Conservation (phyloP, 1,140 invertebrate genomes). For the Eupeodes corollae region DNA sequence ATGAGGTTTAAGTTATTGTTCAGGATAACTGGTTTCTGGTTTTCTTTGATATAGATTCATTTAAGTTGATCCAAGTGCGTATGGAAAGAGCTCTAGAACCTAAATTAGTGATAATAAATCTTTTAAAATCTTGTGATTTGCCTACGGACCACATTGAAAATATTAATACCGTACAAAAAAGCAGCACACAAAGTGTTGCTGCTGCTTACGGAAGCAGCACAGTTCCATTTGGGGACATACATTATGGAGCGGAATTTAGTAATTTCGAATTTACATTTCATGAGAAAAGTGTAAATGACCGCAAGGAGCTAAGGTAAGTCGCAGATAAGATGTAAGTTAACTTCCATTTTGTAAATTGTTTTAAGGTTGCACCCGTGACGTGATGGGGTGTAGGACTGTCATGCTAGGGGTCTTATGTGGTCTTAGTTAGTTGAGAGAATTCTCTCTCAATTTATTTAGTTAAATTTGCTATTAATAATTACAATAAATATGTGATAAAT, state of each 20-base stretch:
- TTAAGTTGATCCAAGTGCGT: slow-evolving; percentile 60
- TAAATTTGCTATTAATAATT: too few relatives aligned
- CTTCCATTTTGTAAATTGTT: too few relatives aligned
- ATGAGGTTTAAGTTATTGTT: too few relatives aligned
- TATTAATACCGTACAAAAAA: slow-evolving; percentile 36
- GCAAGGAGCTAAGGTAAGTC: not conserved
- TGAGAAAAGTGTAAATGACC: not conserved
- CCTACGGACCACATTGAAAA: slow-evolving; percentile 73
- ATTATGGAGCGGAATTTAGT: not conserved
- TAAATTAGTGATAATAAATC: slow-evolving; percentile 59
- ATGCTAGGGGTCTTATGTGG: too few relatives aligned
- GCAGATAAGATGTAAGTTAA: too few relatives aligned
- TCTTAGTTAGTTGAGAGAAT: too few relatives aligned
- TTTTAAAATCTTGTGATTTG: slow-evolving; percentile 69
- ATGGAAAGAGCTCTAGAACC: slow-evolving; percentile 53
- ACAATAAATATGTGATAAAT: too few relatives aligned
- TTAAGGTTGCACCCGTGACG: too few relatives aligned
- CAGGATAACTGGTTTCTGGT: not conserved
- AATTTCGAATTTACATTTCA: not conserved
- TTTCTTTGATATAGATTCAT: slow-evolving; percentile 42
- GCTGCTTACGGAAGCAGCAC: too few relatives aligned
- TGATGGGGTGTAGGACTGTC: too few relatives aligned
- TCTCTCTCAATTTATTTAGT: too few relatives aligned
- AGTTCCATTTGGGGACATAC: too few relatives aligned
- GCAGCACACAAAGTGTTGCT: not conserved